Evolutionary conservation across 2,113 vertebrate genomes (phyloP).

Genomic region (Willisornis vidua): DNA sequence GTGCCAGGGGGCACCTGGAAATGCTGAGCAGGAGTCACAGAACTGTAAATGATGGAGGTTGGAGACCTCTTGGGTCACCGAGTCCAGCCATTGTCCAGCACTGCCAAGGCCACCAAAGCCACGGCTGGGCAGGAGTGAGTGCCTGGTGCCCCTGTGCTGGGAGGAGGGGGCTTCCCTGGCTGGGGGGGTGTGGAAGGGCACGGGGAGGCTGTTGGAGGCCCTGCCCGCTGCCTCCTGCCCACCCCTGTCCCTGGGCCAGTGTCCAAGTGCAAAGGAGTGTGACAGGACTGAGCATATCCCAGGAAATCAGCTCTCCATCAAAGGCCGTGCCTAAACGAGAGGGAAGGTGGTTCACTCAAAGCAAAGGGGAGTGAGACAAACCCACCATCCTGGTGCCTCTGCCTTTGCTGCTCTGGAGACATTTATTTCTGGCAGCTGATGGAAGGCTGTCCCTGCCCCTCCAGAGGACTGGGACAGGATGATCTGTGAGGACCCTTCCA

Average conservation of each 20-base stretch:
- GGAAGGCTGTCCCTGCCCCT: neutral
- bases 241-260: neutral
- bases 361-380: neutral
- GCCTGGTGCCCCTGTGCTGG: neutral
- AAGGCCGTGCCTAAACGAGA: neutral
- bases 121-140: neutral
- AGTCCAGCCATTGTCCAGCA: neutral
- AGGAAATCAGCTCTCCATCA: neutral
- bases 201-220: neutral
- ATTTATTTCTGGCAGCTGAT: neutral
- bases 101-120: neutral
- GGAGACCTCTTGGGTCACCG: neutral
- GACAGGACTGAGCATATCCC: neutral
- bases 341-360: neutral
- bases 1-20: neutral
- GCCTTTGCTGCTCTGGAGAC: neutral
- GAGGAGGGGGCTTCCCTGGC: accelerated
- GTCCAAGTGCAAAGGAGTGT: neutral
- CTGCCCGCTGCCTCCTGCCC: neutral
- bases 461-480: neutral
- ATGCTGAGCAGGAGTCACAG: neutral
- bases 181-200: too few species aligned
- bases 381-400: neutral
- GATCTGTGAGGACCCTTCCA: neutral
- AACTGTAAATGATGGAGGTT: neutral